A percentile compares a stretch with the other conserved stretches of the same genome.
phyloP scores from a whole-genome alignment of 2,888 invertebrate species.

The Pandemis cinnamomeana region DNA sequence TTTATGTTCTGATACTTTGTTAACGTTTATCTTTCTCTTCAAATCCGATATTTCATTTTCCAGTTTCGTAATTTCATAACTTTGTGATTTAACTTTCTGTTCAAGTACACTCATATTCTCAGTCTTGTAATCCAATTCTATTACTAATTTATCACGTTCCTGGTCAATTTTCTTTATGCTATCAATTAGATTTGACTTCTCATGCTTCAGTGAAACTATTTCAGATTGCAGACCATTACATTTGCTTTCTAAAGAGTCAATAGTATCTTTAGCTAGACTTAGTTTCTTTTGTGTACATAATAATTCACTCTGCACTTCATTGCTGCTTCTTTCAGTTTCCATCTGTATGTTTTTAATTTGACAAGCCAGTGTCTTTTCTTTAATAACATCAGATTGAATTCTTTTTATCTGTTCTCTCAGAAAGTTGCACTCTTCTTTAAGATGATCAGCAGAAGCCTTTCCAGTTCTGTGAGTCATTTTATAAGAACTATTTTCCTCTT shows the following conservation, averaged over 20 bases:
- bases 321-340: constrained; percentile 89
- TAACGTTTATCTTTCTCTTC: constrained; percentile 79
- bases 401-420: constrained; percentile 77
- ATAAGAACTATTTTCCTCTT: constrained; percentile 78
- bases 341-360: constrained; percentile 88
- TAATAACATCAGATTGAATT: constrained; percentile 77
- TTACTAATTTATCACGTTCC: constrained; percentile 88
- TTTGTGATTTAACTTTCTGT: constrained; percentile 86
- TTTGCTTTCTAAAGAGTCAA: constrained; percentile 84
- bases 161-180: constrained; percentile 87
- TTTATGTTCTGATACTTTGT: constrained; percentile 78
- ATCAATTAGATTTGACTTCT: constrained; percentile 86
- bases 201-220: constrained; percentile 84
- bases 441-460: constrained; percentile 73
- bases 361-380: constrained; percentile 77
- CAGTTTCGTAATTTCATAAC: constrained; percentile 80
- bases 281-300: constrained; percentile 86
- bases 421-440: constrained; percentile 75
- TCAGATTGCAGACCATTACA: constrained; percentile 86
- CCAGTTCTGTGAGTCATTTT: constrained; percentile 76
- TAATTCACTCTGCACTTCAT: constrained; percentile 88
- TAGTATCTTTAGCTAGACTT: constrained; percentile 84
- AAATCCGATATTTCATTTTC: constrained; percentile 84
- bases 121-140: constrained; percentile 89
- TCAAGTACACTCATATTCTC: constrained; percentile 87